Evolutionary conservation across 2,888 invertebrate species (phyloP).

Genomic region (Unio pictorum): DNA sequence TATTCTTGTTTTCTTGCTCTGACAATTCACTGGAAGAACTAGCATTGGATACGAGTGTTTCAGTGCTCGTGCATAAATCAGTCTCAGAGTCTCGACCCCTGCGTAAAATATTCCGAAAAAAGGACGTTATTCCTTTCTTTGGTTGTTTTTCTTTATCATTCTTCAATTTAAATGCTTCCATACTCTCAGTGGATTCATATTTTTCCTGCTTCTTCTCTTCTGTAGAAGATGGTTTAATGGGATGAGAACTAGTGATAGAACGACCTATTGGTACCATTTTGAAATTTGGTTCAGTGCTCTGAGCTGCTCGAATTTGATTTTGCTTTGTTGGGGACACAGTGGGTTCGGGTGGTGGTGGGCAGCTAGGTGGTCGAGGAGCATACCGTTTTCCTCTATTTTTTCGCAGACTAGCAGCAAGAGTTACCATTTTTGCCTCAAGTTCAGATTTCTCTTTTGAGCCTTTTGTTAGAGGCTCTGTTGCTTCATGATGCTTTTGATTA

Average conservation of each 20-base stretch:
- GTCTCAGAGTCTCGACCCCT: slow-evolving; percentile 43
- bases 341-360: slow-evolving; percentile 47
- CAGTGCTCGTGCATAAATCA: slow-evolving; percentile 22
- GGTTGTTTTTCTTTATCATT: slow-evolving; percentile 23
- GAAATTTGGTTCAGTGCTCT: slow-evolving; percentile 52
- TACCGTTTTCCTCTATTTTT: slow-evolving; percentile 52
- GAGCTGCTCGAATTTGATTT: slow-evolving; percentile 26
- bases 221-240: slow-evolving; percentile 15
- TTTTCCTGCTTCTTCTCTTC: slow-evolving; percentile 1
- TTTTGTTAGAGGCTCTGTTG: slow-evolving; percentile 14
- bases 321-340: slow-evolving; percentile 31
- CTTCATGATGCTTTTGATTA: slow-evolving; percentile 9
- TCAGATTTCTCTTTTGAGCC: slow-evolving; percentile 45
- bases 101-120: slow-evolving; percentile 55
- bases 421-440: slow-evolving; percentile 57
- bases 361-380: slow-evolving; percentile 56
- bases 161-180: slow-evolving; percentile 26
- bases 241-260: slow-evolving; percentile 32
- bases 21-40: slow-evolving; percentile 19
- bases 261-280: slow-evolving; percentile 61
- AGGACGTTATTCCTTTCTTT: slow-evolving; percentile 54
- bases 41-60: slow-evolving; percentile 18
- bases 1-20: slow-evolving; percentile 19
- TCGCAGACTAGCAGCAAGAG: slow-evolving; percentile 56
- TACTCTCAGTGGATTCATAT: slow-evolving; percentile 12